Evolutionary conservation across 92 coral and sea anemone species (phyloP).

Genomic region (Phenganax subtilis): DNA sequence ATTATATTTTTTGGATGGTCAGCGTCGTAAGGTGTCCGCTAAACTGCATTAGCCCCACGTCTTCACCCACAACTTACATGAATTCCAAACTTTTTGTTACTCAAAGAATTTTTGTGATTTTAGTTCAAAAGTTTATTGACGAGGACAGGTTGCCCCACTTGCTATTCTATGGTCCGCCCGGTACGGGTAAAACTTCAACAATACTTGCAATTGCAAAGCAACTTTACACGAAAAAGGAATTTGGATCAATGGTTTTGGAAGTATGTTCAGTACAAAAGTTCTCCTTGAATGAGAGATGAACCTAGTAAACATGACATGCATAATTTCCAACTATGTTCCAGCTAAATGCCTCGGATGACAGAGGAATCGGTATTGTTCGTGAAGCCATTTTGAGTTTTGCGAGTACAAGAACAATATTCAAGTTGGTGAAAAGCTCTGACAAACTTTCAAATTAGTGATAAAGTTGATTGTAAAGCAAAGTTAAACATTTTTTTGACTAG

Average conservation of each 20-base stretch:
- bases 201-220: constrained; percentile 96
- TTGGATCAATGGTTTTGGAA: constrained; percentile 98
- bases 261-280: constrained; percentile 35
- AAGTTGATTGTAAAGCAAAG: background rate
- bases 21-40: background rate
- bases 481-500: constrained; percentile 31
- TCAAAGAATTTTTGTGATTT: background rate
- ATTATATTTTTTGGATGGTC: background rate
- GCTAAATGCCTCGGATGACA: constrained; percentile 99
- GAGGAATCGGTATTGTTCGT: constrained; percentile 95
- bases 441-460: background rate
- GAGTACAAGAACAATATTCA: constrained; percentile 98
- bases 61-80: no score
- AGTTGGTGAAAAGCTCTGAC: constrained; percentile 50
- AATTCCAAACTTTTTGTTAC: background rate
- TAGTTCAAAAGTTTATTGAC: constrained; percentile 80
- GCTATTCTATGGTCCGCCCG: constrained; percentile 97
- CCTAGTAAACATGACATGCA: background rate
- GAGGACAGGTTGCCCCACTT: constrained; percentile 96
- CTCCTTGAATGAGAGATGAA: background rate
- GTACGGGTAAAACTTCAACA: constrained; percentile 95
- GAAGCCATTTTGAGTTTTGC: constrained; percentile 90
- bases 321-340: constrained; percentile 20
- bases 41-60: no score
- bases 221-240: constrained; percentile 74